Evolutionary conservation across 64 coral and sea anemone genomes (phyloP).

Genomic region (Anthopleura sola): DNA sequence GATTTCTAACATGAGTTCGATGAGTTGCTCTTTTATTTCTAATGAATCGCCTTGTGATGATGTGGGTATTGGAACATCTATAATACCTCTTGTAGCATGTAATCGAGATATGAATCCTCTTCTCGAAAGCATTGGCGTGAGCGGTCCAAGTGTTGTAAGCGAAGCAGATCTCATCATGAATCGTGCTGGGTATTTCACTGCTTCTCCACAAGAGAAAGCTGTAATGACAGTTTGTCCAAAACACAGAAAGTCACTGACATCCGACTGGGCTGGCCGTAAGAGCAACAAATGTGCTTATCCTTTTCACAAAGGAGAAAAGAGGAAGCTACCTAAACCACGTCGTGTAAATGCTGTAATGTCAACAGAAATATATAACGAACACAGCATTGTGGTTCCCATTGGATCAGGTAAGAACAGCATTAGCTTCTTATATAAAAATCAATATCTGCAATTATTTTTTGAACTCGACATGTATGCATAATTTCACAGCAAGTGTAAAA

Average conservation of each 20-base stretch:
- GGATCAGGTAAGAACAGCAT: no score
- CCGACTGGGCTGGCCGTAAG: slow-evolving; percentile 28
- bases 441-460: not conserved
- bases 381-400: not conserved
- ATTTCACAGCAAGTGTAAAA: no score
- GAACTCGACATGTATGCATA: slow-evolving; percentile 5
- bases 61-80: no score
- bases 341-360: slow-evolving; percentile 26
- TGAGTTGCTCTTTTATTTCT: no score
- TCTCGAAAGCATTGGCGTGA: no score
- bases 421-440: not conserved
- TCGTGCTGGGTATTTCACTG: slow-evolving; percentile 15
- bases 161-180: no score
- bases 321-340: not conserved
- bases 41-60: no score
- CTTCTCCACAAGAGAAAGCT: not conserved
- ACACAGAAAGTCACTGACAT: slow-evolving; percentile 31
- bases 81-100: no score
- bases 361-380: slow-evolving; percentile 15
- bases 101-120: no score
- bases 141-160: no score
- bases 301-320: slow-evolving; percentile 4
- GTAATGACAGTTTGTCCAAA: slow-evolving; percentile 33
- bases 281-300: slow-evolving; percentile 26
- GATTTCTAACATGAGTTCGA: no score